Conservation (phyloP, 2,113 vertebrate species). For the Lucifuga dentata region DNA sequence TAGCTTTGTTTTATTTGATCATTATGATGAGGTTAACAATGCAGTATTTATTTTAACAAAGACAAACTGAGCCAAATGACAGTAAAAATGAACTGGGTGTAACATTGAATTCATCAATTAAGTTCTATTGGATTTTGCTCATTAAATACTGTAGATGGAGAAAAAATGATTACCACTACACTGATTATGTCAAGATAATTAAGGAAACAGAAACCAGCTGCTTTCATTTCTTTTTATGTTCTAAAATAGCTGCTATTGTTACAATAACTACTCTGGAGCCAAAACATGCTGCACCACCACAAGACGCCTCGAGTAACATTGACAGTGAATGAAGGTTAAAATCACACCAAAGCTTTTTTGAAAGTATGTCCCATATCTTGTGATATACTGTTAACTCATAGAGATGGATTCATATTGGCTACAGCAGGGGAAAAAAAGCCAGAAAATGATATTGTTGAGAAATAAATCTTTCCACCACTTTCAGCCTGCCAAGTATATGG, state of each 20-base stretch:
- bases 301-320: conserved; percentile 12
- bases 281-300: not conserved
- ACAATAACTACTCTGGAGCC: conserved; percentile 13
- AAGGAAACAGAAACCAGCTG: conserved; percentile 8
- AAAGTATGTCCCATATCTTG: not conserved
- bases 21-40: conserved; percentile 4
- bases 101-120: conserved; percentile 7
- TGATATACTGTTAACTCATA: not conserved
- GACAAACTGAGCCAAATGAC: not conserved
- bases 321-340: conserved; percentile 18
- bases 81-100: conserved; percentile 5
- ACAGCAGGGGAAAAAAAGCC: no score
- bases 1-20: not conserved
- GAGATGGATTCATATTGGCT: not conserved
- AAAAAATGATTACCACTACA: not conserved
- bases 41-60: not conserved
- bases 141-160: not conserved
- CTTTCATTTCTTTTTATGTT: conserved; percentile 1
- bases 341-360: not conserved
- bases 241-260: conserved; percentile 33
- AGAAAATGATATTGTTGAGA: no score
- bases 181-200: conserved; percentile 11
- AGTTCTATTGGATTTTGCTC: not conserved
- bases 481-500: no score
- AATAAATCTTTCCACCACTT: no score